Conservation (phyloP, 1,140 invertebrate genomes). For the Andrena cerasifolii region DNA sequence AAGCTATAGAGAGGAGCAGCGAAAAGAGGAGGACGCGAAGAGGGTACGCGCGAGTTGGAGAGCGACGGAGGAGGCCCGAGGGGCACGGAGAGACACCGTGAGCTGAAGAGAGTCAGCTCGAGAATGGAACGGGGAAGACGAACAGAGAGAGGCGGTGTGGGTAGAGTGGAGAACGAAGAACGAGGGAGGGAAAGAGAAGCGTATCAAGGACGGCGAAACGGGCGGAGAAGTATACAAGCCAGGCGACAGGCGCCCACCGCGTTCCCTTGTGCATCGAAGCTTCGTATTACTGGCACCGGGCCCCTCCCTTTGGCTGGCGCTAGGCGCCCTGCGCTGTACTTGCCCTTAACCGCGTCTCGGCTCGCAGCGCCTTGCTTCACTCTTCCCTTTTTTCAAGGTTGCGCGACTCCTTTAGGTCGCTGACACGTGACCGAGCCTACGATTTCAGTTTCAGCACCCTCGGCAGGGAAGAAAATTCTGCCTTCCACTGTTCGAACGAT, state of each 20-base stretch:
- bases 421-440: slow-evolving; percentile 6
- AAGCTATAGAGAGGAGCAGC: no score
- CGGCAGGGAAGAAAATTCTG: no score
- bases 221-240: slow-evolving; percentile 58
- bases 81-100: no score
- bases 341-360: slow-evolving; percentile 50
- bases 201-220: slow-evolving; percentile 66
- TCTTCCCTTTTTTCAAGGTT: slow-evolving; percentile 37
- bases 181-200: slow-evolving; percentile 25
- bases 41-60: slow-evolving; percentile 3
- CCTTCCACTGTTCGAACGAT: no score
- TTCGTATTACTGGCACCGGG: slow-evolving; percentile 36
- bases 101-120: slow-evolving; percentile 19
- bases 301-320: slow-evolving; percentile 44
- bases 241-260: slow-evolving; percentile 64
- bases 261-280: slow-evolving; percentile 12
- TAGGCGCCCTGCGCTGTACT: slow-evolving; percentile 41
- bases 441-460: no score
- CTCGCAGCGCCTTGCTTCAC: not conserved
- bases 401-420: slow-evolving; percentile 3
- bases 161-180: no score
- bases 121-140: slow-evolving; percentile 5
- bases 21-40: not conserved
- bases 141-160: not conserved
- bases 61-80: slow-evolving; percentile 1